phyloP scores from a whole-genome alignment of 1,140 invertebrate species.

The Papilio xuthus region DNA sequence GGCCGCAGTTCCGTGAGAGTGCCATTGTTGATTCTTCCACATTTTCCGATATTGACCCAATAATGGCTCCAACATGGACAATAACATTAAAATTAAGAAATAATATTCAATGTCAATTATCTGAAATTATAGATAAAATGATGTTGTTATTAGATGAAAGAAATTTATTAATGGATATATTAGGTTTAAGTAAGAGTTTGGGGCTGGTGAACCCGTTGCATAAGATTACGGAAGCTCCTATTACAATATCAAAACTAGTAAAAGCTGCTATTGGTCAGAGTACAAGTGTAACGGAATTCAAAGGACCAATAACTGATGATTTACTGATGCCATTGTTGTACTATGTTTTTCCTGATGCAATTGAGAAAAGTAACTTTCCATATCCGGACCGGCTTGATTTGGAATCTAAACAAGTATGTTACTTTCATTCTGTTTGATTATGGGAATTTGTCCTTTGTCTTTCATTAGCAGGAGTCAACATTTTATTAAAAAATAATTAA shows the following conservation, averaged over 20 bases:
- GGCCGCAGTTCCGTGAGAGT: constrained; percentile 93
- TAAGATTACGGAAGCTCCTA: constrained; percentile 77
- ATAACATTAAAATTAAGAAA: constrained; percentile 84
- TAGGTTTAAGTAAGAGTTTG: constrained; percentile 72
- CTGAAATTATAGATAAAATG: constrained; percentile 82
- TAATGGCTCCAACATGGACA: constrained; percentile 91
- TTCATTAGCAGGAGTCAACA: no score
- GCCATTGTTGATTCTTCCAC: constrained; percentile 93
- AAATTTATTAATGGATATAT: constrained; percentile 69
- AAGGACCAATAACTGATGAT: constrained; percentile 89
- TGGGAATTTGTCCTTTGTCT: no score
- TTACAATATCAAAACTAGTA: constrained; percentile 77
- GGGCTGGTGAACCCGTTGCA: constrained; percentile 73
- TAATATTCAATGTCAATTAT: constrained; percentile 84
- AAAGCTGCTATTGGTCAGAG: constrained; percentile 73
- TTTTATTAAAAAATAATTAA: no score
- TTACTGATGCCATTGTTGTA: constrained; percentile 90
- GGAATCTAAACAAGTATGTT: constrained; percentile 70
- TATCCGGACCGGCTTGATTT: constrained; percentile 67
- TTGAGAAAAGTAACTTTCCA: constrained; percentile 81
- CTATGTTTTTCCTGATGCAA: constrained; percentile 95
- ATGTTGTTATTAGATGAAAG: constrained; percentile 71
- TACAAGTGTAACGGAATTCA: constrained; percentile 68
- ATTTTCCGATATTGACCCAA: constrained; percentile 94
- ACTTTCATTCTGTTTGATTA: constrained; percentile 19